These are phyloP conservation scores for Drosophila punjabiensis DNA, from an alignment of 1,140 invertebrate species.

Conservation along the genomic window DNA sequence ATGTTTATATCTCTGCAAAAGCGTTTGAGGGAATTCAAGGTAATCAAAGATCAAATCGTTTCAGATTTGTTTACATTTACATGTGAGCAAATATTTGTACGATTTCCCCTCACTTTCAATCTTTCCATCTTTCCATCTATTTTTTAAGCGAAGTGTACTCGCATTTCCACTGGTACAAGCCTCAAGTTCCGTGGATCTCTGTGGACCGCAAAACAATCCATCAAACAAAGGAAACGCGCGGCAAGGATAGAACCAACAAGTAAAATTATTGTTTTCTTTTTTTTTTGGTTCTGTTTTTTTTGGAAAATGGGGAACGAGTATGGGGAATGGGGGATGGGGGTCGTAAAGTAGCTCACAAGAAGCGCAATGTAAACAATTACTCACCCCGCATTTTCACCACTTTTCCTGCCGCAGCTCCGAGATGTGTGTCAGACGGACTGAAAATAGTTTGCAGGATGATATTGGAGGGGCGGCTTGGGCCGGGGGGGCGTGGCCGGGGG, in stretches of 20 bases:
- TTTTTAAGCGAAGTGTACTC: slow-evolving; percentile 4
- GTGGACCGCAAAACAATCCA: slow-evolving; percentile 62
- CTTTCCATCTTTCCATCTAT: not conserved
- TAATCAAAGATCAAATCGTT: slow-evolving; percentile 48
- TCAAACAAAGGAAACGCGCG: slow-evolving; percentile 58
- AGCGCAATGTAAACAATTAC: slow-evolving; percentile 57
- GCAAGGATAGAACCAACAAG: slow-evolving; percentile 48
- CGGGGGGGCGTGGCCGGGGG: slow-evolving; percentile 8
- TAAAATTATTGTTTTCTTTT: slow-evolving; percentile 3
- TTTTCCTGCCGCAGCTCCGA: slow-evolving; percentile 41
- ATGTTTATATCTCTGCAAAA: slow-evolving; percentile 22
- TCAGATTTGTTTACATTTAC: slow-evolving; percentile 37
- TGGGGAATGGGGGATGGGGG: not conserved
- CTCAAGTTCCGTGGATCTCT: slow-evolving; percentile 20
- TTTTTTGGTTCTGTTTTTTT: not conserved
- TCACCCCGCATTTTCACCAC: slow-evolving; percentile 23
- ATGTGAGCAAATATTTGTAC: slow-evolving; percentile 19
- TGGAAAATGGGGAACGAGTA: not conserved
- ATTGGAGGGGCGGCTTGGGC: slow-evolving; percentile 13
- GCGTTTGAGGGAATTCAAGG: slow-evolving; percentile 38
- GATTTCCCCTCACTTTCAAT: not conserved
- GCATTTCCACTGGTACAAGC: slow-evolving; percentile 3
- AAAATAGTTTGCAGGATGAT: slow-evolving; percentile 74
- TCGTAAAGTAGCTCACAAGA: slow-evolving; percentile 58
- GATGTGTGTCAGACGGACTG: slow-evolving; percentile 71